Evolutionary conservation across 2,797 vertebrate genomes (phyloP).

Genomic region (Megaceryle alcyon): DNA sequence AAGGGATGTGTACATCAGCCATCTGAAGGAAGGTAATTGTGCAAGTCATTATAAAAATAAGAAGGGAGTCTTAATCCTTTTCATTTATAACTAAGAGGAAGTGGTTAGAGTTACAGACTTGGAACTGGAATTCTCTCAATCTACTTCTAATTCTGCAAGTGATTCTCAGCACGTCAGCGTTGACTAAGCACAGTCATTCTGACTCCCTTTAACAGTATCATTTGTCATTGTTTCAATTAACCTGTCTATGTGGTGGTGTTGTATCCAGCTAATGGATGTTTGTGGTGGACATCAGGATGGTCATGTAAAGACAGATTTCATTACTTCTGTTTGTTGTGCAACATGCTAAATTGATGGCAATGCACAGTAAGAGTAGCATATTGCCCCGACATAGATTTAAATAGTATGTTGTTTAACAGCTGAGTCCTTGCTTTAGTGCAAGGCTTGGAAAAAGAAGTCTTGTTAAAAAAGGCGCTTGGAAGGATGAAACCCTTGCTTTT

Average conservation of each 20-base stretch:
- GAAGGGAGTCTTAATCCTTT: background rate
- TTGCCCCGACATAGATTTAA: background rate
- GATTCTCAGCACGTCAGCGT: background rate
- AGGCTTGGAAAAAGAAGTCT: background rate
- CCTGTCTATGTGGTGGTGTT: background rate
- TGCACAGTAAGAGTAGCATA: background rate
- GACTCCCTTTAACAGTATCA: no score
- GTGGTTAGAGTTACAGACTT: background rate
- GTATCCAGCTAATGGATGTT: background rate
- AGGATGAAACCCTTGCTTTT: background rate
- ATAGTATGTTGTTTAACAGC: background rate
- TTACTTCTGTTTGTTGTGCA: background rate
- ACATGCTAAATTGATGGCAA: background rate
- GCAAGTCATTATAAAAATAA: background rate
- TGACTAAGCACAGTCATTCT: background rate
- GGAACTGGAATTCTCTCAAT: background rate
- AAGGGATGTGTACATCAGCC: background rate
- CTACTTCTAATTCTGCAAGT: background rate
- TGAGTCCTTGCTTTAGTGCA: rapidly evolving
- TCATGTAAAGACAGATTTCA: background rate
- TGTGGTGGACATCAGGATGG: background rate
- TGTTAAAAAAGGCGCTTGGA: background rate
- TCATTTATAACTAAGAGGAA: background rate
- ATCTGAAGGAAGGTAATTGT: background rate
- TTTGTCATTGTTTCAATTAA: background rate